A percentile compares a stretch with the other conserved stretches of the same genome.
These are phyloP conservation scores for Nomada flava DNA, from an alignment of 2,888 invertebrate genomes.

Conservation along the genomic window DNA sequence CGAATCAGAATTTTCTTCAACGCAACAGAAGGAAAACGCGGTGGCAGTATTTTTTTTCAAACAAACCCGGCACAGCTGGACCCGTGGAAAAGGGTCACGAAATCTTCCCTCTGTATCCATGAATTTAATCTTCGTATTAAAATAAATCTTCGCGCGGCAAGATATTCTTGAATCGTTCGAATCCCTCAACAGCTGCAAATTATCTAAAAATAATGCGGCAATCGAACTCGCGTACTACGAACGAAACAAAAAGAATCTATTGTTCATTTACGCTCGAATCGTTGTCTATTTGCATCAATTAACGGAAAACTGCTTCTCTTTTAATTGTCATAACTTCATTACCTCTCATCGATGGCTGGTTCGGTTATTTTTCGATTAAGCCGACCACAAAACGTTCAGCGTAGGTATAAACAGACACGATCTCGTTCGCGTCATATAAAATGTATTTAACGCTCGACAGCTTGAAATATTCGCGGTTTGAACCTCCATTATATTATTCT, in stretches of 20 bases:
- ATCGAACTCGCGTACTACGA: not conserved
- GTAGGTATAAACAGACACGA: slow-evolving; percentile 7
- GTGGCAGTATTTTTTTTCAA: too few species aligned
- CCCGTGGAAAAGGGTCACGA: too few species aligned
- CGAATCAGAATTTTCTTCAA: too few species aligned
- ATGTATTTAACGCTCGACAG: slow-evolving; percentile 26
- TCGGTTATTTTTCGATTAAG: slow-evolving; percentile 38
- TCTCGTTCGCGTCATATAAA: slow-evolving; percentile 27
- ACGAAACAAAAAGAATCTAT: not conserved
- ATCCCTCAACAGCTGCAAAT: not conserved
- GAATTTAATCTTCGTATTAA: too few species aligned
- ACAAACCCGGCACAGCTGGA: too few species aligned
- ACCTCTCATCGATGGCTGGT: not conserved
- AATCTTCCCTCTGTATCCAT: too few species aligned
- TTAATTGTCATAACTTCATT: not conserved
- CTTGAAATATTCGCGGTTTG: slow-evolving; percentile 16
- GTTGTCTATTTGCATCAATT: slow-evolving; percentile 21
- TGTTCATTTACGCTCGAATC: not conserved
- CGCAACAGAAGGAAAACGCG: too few species aligned
- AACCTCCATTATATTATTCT: slow-evolving; percentile 17
- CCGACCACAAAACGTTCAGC: not conserved
- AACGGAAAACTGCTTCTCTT: not conserved
- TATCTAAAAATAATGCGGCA: not conserved
- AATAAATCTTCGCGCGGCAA: too few species aligned
- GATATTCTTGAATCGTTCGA: too few species aligned